Evolutionary conservation across 2,113 vertebrate genomes (phyloP).

Genomic region (Chascanopsetta lugubris): DNA sequence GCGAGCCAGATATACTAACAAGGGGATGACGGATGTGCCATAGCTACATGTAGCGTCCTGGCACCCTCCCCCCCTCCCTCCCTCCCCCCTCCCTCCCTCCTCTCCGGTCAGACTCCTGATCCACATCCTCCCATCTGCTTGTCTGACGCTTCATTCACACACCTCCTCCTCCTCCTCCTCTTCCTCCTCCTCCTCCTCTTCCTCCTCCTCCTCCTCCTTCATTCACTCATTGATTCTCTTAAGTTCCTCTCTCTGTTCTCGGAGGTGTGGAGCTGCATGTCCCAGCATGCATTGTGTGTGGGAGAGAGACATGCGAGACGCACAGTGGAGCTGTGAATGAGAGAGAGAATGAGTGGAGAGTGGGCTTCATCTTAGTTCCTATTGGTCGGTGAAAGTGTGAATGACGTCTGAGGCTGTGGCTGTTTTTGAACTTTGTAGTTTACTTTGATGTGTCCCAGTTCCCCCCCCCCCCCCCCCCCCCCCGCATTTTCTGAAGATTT

Average conservation of each 20-base stretch:
- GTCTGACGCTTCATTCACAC: background rate
- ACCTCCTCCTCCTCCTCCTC: no score
- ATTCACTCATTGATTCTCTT: slow-evolving; percentile 46
- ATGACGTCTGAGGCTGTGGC: no score
- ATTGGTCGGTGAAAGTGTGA: no score
- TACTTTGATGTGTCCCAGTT: no score
- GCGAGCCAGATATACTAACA: slow-evolving; percentile 71
- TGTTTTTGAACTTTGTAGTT: no score
- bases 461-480: no score
- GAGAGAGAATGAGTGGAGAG: no score
- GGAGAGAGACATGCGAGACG: background rate
- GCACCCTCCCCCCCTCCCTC: slow-evolving; percentile 42
- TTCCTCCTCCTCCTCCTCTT: no score
- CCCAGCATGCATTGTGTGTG: slow-evolving; percentile 15
- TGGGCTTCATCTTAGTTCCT: no score
- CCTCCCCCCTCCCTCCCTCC: slow-evolving; percentile 46
- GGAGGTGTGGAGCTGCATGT: background rate
- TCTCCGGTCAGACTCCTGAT: slow-evolving; percentile 32
- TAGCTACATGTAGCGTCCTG: slow-evolving; percentile 14
- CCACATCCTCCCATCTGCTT: slow-evolving; percentile 18
- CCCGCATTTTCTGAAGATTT: no score
- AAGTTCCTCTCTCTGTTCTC: background rate
- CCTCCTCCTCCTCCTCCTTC: no score
- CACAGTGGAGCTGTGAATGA: slow-evolving; percentile 5
- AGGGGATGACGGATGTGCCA: slow-evolving; percentile 74